Conservation (phyloP, 2,113 vertebrate species). For the Tricholaema leucomelas region DNA sequence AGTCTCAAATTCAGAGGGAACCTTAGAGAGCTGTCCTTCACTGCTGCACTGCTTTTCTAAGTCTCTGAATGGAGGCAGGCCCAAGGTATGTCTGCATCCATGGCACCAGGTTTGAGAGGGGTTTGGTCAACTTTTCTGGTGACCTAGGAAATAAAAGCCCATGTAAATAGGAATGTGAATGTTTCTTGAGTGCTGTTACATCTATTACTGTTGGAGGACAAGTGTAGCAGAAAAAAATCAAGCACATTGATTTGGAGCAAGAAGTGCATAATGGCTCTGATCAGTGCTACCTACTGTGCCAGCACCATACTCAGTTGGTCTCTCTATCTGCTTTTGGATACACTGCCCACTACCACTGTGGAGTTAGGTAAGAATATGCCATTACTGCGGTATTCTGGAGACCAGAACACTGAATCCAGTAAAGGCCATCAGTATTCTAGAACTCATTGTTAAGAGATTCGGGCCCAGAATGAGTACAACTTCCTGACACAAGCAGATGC, state of each 20-base stretch:
- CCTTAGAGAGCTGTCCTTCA: not conserved
- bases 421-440: not conserved
- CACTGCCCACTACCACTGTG: not conserved
- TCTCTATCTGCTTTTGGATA: not conserved
- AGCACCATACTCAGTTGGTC: not conserved
- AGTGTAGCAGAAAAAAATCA: not conserved
- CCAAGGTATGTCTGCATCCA: not conserved
- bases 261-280: not conserved
- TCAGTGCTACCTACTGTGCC: not conserved
- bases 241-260: not conserved
- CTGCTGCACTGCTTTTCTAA: not conserved
- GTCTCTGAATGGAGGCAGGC: not conserved
- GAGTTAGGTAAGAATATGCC: not conserved
- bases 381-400: not conserved
- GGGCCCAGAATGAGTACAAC: not conserved
- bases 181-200: not conserved
- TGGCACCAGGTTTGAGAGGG: not conserved
- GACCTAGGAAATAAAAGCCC: not conserved
- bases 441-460: not conserved
- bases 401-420: not conserved
- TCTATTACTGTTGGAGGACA: not conserved
- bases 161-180: not conserved
- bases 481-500: not conserved
- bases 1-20: not conserved
- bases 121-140: not conserved